Base-by-base conservation (phyloP, 2,113 vertebrate genomes). In the Mobula hypostoma region DNA sequence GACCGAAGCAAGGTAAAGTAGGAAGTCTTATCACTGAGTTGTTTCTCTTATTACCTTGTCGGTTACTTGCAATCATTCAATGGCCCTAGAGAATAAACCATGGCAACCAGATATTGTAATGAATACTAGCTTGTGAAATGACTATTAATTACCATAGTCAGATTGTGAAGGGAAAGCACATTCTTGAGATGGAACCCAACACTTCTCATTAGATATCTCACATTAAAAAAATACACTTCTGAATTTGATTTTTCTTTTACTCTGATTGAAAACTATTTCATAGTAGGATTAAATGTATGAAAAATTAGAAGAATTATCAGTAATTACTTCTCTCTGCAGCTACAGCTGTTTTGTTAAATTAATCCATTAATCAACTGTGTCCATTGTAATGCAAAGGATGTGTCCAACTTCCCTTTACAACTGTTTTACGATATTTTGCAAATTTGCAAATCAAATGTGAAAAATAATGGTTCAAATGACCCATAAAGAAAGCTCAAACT, bases 81-180 rank as follows among this genome's bases (percentile, higher is more conserved):
- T 90, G n/a, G 66, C 87, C 87, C 63, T 14, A 21, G 87, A 90
- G 27, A 32, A 90, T 90, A 68, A 90, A 68, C 87, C 87, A 90
- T 90, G 87, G 63, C 61, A 90, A 90, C 87, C 87, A 90, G 87
- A 68, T 17, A 90, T 32, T 32, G 12, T 68, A 21, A 90, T 66
- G 85, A 61, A 90, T 15, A 66, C 85, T 61, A 19, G 17, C 63
- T 88, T 90, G 61, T 90, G 87, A 68, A 90, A 21, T 90, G n/a
- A 90, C 87, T n/a, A 36, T 88, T 88, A 90, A 90, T 90, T 90
- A 68, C 63, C 87, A 36, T n/a, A 2, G n/a, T 5, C 87, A 68
- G 12, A 24, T 58, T 66, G 61, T 11, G 58, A 83, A 90, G n/a
- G 63, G 32, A 66, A 90, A 32, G 15, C 24, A 27, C 29, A 56